Conservation (phyloP, 2,113 vertebrate genomes). For the Geococcyx californianus region DNA sequence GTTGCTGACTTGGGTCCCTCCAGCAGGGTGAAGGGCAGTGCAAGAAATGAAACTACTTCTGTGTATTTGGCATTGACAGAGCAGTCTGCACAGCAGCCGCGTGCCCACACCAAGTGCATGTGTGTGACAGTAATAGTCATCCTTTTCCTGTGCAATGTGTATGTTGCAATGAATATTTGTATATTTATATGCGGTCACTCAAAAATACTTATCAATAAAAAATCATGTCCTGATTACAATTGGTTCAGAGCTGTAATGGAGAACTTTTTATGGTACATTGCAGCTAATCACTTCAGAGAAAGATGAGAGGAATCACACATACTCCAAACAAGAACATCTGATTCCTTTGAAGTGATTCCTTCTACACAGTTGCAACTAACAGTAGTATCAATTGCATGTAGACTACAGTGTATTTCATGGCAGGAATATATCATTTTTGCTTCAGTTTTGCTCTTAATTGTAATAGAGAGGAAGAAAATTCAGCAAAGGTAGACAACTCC, state of each 20-base stretch:
- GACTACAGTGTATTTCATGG: not conserved
- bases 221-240: not conserved
- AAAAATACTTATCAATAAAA: not conserved
- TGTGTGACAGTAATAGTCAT: not conserved
- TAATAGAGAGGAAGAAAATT: not conserved
- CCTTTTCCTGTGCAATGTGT: not conserved
- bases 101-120: not conserved
- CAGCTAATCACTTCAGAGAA: not conserved
- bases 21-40: not conserved
- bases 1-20: not conserved
- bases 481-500: not conserved
- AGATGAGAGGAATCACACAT: not conserved
- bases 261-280: not conserved
- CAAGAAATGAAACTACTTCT: not conserved
- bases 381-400: not conserved
- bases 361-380: not conserved
- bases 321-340: not conserved
- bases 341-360: not conserved
- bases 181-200: not conserved
- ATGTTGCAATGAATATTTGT: not conserved
- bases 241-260: not conserved
- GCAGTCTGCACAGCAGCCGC: not conserved
- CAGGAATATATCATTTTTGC: not conserved
- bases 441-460: not conserved
- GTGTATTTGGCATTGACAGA: not conserved